Conservation (phyloP, 1,140 invertebrate species). For the Sinella curviseta region DNA sequence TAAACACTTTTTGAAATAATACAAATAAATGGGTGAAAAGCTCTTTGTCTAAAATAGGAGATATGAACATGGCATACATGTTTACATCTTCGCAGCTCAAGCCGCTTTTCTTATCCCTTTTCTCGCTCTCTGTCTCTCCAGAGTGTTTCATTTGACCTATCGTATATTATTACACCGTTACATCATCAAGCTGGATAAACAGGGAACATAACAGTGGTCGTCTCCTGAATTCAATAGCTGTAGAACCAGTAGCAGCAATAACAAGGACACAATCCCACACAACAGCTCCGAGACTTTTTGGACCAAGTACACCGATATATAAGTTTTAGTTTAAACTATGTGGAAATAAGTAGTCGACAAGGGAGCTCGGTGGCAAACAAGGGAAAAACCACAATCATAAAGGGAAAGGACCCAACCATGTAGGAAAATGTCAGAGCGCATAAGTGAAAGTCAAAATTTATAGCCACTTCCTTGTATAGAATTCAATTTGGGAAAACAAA, state of each 20-base stretch:
- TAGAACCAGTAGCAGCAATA: no score
- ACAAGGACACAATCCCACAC: no score
- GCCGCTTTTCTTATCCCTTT: not conserved
- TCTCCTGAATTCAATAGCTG: no score
- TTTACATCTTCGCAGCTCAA: not conserved
- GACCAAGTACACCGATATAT: not conserved
- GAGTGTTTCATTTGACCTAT: not conserved
- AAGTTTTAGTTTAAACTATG: not conserved
- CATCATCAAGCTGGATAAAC: not conserved
- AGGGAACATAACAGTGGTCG: no score
- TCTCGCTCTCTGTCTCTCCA: not conserved
- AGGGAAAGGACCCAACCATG: not conserved
- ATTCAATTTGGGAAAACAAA: constrained; percentile 22
- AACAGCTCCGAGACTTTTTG: not conserved
- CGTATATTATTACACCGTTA: not conserved
- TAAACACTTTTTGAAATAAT: not conserved
- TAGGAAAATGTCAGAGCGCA: constrained; percentile 18
- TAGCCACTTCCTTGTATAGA: constrained; percentile 25
- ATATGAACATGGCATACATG: not conserved
- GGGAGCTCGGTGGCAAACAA: constrained; percentile 7
- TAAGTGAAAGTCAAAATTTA: constrained; percentile 25
- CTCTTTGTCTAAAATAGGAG: not conserved
- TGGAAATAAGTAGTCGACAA: not conserved
- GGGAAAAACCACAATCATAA: constrained; percentile 20
- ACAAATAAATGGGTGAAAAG: not conserved